Percentiles rank a stretch among this genome's conserved stretches.
Evolutionary conservation across 2,888 invertebrate species (phyloP).

Genomic region (Chaetoderma sp.): DNA sequence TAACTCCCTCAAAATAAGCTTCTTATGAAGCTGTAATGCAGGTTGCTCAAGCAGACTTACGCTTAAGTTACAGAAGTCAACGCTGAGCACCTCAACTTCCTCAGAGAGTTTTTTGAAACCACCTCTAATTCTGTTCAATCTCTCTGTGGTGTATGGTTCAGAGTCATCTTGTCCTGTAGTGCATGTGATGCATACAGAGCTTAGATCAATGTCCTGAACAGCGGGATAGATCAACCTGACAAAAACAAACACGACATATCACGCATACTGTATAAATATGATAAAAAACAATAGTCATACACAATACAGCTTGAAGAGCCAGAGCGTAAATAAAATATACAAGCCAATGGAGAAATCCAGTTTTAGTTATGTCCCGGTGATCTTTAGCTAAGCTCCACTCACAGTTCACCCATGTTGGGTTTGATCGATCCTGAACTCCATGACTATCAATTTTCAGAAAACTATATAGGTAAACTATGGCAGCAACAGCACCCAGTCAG

Average conservation of each 20-base stretch:
- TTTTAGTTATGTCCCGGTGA: too few relatives aligned
- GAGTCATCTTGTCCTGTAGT: conserved; percentile 39
- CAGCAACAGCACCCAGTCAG: too few relatives aligned
- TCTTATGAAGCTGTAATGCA: neutral
- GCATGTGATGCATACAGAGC: conserved; percentile 38
- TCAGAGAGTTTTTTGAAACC: conserved; percentile 75
- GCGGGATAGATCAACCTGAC: conserved; percentile 47
- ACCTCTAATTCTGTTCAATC: conserved; percentile 73
- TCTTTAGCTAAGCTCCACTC: too few relatives aligned
- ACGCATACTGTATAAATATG: too few relatives aligned
- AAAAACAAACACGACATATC: neutral
- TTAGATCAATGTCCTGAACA: conserved; percentile 46
- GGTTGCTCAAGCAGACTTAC: conserved; percentile 36
- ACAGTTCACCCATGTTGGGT: too few relatives aligned
- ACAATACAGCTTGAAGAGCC: too few relatives aligned
- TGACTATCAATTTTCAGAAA: too few relatives aligned
- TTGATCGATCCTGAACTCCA: too few relatives aligned
- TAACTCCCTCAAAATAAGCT: conserved; percentile 27
- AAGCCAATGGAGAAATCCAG: too few relatives aligned
- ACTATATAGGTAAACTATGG: too few relatives aligned
- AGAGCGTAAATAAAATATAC: too few relatives aligned
- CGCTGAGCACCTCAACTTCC: conserved; percentile 72
- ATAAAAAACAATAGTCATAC: too few relatives aligned
- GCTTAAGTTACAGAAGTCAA: conserved; percentile 76
- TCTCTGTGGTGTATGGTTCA: conserved; percentile 78